Conservation (phyloP, 2,888 invertebrate species). For the Rhaphigaster nebulosa region DNA sequence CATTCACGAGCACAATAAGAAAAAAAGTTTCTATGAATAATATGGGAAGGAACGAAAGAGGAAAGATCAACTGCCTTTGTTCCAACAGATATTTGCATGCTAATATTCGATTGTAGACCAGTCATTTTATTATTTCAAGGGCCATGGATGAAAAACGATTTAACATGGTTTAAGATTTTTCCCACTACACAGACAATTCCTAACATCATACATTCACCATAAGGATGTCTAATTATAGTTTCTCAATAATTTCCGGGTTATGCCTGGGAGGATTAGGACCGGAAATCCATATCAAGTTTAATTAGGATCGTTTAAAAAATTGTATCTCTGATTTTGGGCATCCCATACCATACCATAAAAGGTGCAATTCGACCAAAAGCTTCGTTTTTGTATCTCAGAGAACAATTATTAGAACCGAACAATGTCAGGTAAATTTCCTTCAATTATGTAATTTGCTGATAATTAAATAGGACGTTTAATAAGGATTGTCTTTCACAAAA, state of each 20-base stretch:
- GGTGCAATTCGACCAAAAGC: not conserved
- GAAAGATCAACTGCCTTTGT: slow-evolving; percentile 4
- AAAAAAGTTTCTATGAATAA: not conserved
- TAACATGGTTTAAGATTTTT: not conserved
- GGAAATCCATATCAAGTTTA: not conserved
- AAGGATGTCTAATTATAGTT: not conserved
- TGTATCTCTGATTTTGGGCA: not conserved
- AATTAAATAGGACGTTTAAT: too few relatives aligned
- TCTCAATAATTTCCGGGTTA: not conserved
- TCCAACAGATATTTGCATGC: not conserved
- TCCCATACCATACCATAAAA: not conserved
- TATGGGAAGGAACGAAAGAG: not conserved
- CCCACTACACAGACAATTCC: not conserved
- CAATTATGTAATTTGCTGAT: too few relatives aligned
- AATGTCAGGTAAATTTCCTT: too few relatives aligned
- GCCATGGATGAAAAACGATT: not conserved
- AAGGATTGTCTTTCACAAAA: too few relatives aligned
- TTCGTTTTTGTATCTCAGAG: not conserved
- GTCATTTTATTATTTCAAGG: not conserved
- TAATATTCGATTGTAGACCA: not conserved
- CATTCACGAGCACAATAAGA: not conserved
- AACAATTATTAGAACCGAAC: too few relatives aligned
- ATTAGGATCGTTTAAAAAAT: not conserved
- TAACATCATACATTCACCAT: not conserved
- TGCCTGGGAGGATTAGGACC: not conserved